Base-by-base conservation (phyloP, 2,888 invertebrate species). In the Biston betularia region DNA sequence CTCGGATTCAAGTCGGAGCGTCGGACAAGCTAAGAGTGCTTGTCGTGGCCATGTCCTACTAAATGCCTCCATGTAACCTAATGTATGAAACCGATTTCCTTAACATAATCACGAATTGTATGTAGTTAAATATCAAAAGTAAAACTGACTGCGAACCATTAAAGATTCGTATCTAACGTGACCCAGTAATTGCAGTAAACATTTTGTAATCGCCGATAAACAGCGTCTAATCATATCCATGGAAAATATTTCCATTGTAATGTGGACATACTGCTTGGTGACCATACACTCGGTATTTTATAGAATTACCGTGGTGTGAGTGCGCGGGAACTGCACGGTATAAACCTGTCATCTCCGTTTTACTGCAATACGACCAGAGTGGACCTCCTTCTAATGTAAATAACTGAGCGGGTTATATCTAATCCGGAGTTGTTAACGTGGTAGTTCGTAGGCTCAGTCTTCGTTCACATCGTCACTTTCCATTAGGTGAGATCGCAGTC, bases 211-310 rank as follows among this genome's bases (percentile, higher is more conserved):
- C 54, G 52, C 59, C 71, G 73, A 78, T 78, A 77, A 74, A 72
- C 75, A 70, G 74, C 70, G 57, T 65, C 65, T 75, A 78, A 82
- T 81, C 73, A 68, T 71, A 82, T 79, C 81, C 82, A 81, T 85
- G 83, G 83, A 79, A 81, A 84, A 82, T 69, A 77, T 78, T 83
- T 80, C 83, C 81, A 81, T 82, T 76, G 73, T 72, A 44, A 69
- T 73, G 79, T 12, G 38, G 52, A 35, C 35, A 34, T n/a, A n/a
- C n/a, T n/a, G 50, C n/a, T 11, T 71, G 71, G 70, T 59, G 52
- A 45, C 61, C 48, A 24, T 45, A 52, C 11, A 40, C 24, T 24
- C 24, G 3, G 24, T 24, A 3, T 24, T n/a, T n/a, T n/a, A n/a
- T n/a, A n/a, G n/a, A n/a, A 24, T 24, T 24, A 24, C 1, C 3